A percentile compares a stretch with the other conserved stretches of the same genome.
phyloP scores from a whole-genome alignment of 2,888 invertebrate species.

The Leistus spinibarbis region DNA sequence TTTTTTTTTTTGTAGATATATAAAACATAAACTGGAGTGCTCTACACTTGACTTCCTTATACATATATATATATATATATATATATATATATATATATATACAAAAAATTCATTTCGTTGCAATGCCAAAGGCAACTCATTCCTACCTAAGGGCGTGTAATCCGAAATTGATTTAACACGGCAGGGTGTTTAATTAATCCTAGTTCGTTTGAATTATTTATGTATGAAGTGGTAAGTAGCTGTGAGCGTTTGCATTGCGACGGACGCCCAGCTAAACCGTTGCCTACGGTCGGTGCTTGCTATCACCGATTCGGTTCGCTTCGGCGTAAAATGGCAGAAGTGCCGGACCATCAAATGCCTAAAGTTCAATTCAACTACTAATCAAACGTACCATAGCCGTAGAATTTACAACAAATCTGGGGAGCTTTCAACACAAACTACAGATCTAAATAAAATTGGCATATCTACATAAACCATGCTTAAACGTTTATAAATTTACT shows the following conservation, averaged over 20 bases:
- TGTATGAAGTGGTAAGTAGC: constrained; percentile 26
- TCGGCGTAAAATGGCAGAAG: background rate
- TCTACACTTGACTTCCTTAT: too few species aligned
- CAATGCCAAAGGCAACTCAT: background rate
- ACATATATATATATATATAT: too few species aligned
- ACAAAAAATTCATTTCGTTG: background rate
- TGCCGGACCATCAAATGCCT: background rate
- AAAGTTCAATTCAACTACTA: background rate
- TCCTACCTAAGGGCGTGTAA: background rate
- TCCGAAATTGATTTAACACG: constrained; percentile 35
- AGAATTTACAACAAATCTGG: background rate
- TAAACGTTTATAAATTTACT: background rate
- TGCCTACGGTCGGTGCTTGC: background rate
- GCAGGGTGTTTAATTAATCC: constrained; percentile 32
- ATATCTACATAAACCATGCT: background rate
- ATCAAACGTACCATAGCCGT: background rate
- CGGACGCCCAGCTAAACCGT: background rate
- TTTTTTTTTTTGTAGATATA: too few species aligned
- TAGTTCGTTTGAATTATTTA: constrained; percentile 35
- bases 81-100: too few species aligned
- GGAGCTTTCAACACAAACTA: background rate
- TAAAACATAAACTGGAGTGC: too few species aligned
- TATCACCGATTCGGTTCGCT: background rate
- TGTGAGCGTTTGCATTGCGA: constrained; percentile 14
- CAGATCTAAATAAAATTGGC: background rate